Evolutionary conservation across 2,888 invertebrate species (phyloP).

Genomic region (Cyclophora punctaria): DNA sequence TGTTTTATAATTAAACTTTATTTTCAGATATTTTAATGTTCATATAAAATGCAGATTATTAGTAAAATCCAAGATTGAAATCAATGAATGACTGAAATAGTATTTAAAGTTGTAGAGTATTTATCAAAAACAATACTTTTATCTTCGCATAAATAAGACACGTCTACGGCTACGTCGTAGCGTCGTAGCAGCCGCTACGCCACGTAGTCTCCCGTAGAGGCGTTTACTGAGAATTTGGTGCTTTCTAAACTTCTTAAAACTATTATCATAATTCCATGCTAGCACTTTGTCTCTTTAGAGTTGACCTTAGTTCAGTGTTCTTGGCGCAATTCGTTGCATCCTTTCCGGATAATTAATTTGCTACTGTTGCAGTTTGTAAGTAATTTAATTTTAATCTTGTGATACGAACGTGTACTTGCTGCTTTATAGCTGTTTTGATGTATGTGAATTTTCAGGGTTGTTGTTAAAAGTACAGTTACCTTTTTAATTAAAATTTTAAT

Average conservation of each 20-base stretch:
- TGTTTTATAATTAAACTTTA: no score
- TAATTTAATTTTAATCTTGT: constrained; percentile 1
- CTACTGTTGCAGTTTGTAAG: constrained; percentile 20
- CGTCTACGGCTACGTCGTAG: constrained; percentile 41
- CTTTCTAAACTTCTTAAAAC: constrained; percentile 64
- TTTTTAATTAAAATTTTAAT: no score
- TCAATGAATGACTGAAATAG: no score
- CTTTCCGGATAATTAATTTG: constrained; percentile 41
- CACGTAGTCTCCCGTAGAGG: constrained; percentile 44
- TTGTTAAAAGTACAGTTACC: no score
- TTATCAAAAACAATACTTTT: no score
- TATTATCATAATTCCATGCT: constrained; percentile 67
- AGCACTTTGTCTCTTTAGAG: constrained; percentile 53
- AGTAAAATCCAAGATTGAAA: no score
- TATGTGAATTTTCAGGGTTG: no score
- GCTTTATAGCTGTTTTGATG: background rate
- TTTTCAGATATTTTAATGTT: no score
- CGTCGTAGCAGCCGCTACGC: constrained; percentile 35
- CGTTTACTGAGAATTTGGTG: constrained; percentile 52
- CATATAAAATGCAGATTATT: no score
- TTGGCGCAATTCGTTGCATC: constrained; percentile 44
- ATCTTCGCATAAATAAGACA: constrained; percentile 47
- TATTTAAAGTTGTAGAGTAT: no score
- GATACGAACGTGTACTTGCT: background rate
- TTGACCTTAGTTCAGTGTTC: constrained; percentile 33